phyloP scores from a whole-genome alignment of 2,113 vertebrate species.

The Grammomys surdaster region DNA sequence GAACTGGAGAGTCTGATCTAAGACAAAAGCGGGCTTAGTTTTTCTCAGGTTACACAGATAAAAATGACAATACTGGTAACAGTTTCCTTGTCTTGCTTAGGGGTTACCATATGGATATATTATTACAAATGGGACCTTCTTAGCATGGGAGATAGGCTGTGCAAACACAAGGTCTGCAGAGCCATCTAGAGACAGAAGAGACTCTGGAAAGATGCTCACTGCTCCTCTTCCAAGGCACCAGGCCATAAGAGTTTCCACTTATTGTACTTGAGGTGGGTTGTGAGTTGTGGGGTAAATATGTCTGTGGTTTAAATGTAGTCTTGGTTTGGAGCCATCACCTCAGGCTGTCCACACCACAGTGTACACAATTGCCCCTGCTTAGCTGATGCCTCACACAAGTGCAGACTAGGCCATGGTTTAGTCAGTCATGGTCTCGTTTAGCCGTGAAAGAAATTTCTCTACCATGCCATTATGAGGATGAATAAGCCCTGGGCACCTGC shows the following conservation, averaged over 20 bases:
- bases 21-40: background rate
- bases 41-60: background rate
- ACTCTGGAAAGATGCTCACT: background rate
- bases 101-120: background rate
- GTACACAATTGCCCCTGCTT: background rate
- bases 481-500: background rate
- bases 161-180: background rate
- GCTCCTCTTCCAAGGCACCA: background rate
- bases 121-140: background rate
- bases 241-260: conserved; percentile 28
- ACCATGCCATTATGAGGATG: background rate
- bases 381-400: background rate
- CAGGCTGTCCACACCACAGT: background rate
- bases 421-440: background rate
- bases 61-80: background rate
- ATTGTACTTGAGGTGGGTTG: background rate
- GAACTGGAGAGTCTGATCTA: background rate
- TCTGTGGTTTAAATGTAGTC: background rate
- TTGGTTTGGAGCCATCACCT: background rate
- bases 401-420: background rate
- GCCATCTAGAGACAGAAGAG: background rate
- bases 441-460: background rate
- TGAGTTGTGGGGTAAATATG: conserved; percentile 12
- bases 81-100: background rate
- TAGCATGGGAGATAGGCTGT: background rate